These are phyloP conservation scores for Rhinophrynus dorsalis DNA, from an alignment of 2,797 vertebrate genomes.

Conservation along the genomic window DNA sequence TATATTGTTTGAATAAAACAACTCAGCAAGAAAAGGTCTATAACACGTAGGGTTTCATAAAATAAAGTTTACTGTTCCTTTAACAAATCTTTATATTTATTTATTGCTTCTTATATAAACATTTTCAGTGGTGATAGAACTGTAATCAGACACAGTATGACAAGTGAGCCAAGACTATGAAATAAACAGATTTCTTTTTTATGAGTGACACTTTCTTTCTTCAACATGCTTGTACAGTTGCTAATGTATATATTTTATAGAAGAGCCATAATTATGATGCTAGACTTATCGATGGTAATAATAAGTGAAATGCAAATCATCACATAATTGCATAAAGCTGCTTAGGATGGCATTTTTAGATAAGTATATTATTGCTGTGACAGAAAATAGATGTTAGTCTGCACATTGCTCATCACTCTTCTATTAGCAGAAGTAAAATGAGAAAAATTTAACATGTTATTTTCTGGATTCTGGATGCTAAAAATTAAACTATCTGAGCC, in stretches of 20 bases:
- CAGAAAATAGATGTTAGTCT: constrained; percentile 23
- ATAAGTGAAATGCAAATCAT: constrained; percentile 34
- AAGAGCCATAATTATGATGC: constrained; percentile 27
- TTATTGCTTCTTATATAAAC: neutral
- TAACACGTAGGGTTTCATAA: too few relatives aligned
- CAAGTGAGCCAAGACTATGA: neutral
- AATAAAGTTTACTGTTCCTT: too few relatives aligned
- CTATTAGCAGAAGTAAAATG: neutral
- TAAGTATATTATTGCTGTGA: constrained; percentile 6
- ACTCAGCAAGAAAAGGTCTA: too few relatives aligned
- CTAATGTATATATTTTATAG: constrained; percentile 8
- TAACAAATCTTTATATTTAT: neutral
- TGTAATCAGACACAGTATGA: neutral
- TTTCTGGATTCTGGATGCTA: too few relatives aligned
- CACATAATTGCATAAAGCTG: constrained; percentile 27
- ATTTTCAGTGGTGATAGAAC: neutral
- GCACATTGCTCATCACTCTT: neutral
- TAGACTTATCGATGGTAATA: constrained; percentile 23
- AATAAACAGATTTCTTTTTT: constrained; percentile 13
- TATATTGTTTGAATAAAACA: too few relatives aligned
- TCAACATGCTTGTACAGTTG: neutral
- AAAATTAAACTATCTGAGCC: too few relatives aligned
- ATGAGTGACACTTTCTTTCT: constrained; percentile 4
- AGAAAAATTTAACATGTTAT: too few relatives aligned
- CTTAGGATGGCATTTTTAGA: constrained; percentile 29